A percentile compares a stretch with the other conserved stretches of the same genome.
Evolutionary conservation across 2,888 invertebrate species (phyloP).

Genomic region (Spisula subtruncata): DNA sequence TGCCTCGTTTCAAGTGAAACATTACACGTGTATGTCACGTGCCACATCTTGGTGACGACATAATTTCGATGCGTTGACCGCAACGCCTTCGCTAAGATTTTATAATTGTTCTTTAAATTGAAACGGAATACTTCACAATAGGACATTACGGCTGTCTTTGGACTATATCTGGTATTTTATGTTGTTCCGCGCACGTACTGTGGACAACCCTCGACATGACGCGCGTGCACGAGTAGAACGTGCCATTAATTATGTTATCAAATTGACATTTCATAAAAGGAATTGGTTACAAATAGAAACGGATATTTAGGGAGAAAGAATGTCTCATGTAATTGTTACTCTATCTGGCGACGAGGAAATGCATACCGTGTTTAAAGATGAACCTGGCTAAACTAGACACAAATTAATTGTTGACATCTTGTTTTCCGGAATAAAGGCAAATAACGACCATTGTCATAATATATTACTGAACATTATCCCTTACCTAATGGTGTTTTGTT

Average conservation of each 20-base stretch:
- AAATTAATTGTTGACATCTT: no score
- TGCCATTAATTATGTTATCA: constrained; percentile 60
- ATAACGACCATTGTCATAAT: no score
- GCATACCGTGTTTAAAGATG: no score
- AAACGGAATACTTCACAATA: constrained; percentile 60
- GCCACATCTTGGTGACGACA: constrained; percentile 34
- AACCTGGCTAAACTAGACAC: no score
- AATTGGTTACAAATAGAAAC: neutral
- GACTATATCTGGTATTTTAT: constrained; percentile 42
- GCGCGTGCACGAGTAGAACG: constrained; percentile 46
- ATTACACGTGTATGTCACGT: constrained; percentile 49
- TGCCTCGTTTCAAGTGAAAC: neutral
- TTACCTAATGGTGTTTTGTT: no score
- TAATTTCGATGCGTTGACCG: constrained; percentile 33
- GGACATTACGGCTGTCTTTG: neutral
- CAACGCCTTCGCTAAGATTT: constrained; percentile 37
- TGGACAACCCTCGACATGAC: constrained; percentile 54
- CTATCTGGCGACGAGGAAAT: neutral
- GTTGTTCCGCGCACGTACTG: constrained; percentile 22
- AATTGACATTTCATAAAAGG: neutral
- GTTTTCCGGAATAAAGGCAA: no score
- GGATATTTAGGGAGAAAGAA: neutral
- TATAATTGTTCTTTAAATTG: constrained; percentile 53
- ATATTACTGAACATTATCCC: no score
- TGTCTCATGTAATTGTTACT: neutral